A percentile compares a stretch with the other conserved stretches of the same genome.
phyloP scores from a whole-genome alignment of 2,113 vertebrate species.

The Vicugna pacos region DNA sequence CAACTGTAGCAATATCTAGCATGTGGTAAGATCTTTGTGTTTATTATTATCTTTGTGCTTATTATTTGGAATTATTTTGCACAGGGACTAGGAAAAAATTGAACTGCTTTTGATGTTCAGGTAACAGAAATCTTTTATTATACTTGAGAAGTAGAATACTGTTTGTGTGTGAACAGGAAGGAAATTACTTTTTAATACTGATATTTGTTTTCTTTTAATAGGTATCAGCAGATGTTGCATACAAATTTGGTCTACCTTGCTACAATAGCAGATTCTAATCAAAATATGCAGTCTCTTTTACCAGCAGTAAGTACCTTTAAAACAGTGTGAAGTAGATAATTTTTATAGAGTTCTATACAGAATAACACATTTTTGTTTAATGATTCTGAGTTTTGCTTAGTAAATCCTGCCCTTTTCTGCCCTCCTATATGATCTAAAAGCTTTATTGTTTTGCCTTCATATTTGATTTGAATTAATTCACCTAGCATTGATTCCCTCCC shows the following conservation, averaged over 20 bases:
- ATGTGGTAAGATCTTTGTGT: background rate
- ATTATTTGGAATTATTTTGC: slow-evolving; percentile 51
- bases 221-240: slow-evolving; percentile 99
- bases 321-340: slow-evolving; percentile 36
- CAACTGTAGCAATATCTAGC: background rate
- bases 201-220: slow-evolving; percentile 83
- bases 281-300: slow-evolving; percentile 99
- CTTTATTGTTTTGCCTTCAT: slow-evolving; percentile 36
- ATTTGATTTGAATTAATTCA: slow-evolving; percentile 53
- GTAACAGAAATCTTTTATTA: slow-evolving; percentile 23
- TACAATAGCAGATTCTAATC: slow-evolving; percentile 99
- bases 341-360: background rate
- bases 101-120: slow-evolving; percentile 31
- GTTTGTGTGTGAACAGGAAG: slow-evolving; percentile 18
- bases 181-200: slow-evolving; percentile 65
- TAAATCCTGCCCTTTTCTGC: background rate
- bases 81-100: slow-evolving; percentile 58
- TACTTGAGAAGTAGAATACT: slow-evolving; percentile 32
- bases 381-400: slow-evolving; percentile 32
- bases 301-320: slow-evolving; percentile 95
- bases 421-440: background rate
- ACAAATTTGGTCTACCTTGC: slow-evolving; percentile 99
- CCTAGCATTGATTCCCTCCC: background rate
- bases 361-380: background rate
- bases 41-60: background rate